phyloP scores from a whole-genome alignment of 2,888 invertebrate genomes.

The Chaitophorus viminalis region DNA sequence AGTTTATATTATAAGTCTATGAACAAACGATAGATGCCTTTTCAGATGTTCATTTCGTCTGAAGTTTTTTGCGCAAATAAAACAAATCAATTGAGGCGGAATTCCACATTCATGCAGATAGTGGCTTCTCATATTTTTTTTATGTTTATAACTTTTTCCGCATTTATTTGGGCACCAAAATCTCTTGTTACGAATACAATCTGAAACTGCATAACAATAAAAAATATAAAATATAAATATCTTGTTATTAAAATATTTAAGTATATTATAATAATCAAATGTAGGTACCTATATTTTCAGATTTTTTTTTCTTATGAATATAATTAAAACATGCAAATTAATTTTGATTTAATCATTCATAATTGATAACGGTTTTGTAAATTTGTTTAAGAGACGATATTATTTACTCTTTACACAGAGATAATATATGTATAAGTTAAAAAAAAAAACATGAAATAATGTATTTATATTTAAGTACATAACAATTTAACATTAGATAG shows the following conservation, averaged over 20 bases:
- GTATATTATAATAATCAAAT: neutral
- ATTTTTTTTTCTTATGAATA: constrained; percentile 3
- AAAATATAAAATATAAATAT: neutral
- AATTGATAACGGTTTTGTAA: neutral
- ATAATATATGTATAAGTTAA: no score
- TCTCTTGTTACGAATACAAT: neutral
- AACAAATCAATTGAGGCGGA: constrained; percentile 68
- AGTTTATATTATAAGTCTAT: constrained; percentile 2
- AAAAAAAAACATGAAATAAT: no score
- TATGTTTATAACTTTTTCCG: constrained; percentile 79
- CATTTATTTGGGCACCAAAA: constrained; percentile 67
- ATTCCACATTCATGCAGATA: constrained; percentile 69
- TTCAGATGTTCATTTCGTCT: constrained; percentile 62
- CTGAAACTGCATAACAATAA: neutral
- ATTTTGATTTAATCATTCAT: no score
- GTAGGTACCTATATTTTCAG: neutral
- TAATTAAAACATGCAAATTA: neutral
- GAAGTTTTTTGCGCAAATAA: constrained; percentile 66
- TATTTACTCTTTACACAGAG: no score
- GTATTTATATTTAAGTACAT: no score
- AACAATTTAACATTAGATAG: no score
- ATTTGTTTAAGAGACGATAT: neutral
- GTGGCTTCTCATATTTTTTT: constrained; percentile 78
- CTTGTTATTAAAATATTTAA: neutral
- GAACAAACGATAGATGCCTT: constrained; percentile 36